A percentile compares a stretch with the other conserved stretches of the same genome.
phyloP scores from a whole-genome alignment of 2,888 invertebrate species.

The Silvanus unidentatus region DNA sequence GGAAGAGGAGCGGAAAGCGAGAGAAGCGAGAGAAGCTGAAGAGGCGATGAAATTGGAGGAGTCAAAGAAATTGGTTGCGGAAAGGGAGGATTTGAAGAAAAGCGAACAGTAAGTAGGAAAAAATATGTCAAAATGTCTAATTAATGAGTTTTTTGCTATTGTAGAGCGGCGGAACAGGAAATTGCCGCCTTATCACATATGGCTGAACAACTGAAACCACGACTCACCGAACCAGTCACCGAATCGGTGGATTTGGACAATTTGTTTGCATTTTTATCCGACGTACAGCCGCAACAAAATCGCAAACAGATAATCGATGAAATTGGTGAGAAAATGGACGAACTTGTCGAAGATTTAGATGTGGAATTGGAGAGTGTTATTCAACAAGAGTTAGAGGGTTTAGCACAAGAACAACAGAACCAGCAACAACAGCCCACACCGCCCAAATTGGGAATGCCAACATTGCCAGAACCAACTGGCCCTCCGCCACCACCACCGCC shows the following conservation, averaged over 20 bases:
- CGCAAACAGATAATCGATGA: constrained; percentile 65
- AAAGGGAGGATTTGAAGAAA: constrained; percentile 55
- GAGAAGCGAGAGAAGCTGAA: constrained; percentile 50
- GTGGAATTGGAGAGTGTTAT: constrained; percentile 67
- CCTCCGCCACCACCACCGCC: constrained; percentile 25
- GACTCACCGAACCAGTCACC: constrained; percentile 48
- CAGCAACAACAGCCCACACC: constrained; percentile 37
- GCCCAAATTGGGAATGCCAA: constrained; percentile 54
- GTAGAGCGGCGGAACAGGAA: constrained; percentile 62
- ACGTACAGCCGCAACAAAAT: constrained; percentile 55
- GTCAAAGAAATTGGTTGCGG: constrained; percentile 34
- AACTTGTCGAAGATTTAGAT: constrained; percentile 74
- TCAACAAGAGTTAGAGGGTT: constrained; percentile 56
- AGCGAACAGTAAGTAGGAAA: no score
- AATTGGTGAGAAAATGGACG: constrained; percentile 79
- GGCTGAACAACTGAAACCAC: constrained; percentile 65
- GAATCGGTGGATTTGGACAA: constrained; percentile 85
- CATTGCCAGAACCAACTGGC: constrained; percentile 53
- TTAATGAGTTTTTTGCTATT: no score
- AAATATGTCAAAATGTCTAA: constrained; percentile 46
- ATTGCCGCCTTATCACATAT: constrained; percentile 66
- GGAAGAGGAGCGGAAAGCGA: constrained; percentile 63
- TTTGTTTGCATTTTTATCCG: constrained; percentile 83
- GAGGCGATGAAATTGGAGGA: constrained; percentile 29
- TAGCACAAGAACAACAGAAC: constrained; percentile 45